These are phyloP conservation scores for Clarias pachynema DNA, from an alignment of 2,797 vertebrate genomes.

Conservation along the genomic window DNA sequence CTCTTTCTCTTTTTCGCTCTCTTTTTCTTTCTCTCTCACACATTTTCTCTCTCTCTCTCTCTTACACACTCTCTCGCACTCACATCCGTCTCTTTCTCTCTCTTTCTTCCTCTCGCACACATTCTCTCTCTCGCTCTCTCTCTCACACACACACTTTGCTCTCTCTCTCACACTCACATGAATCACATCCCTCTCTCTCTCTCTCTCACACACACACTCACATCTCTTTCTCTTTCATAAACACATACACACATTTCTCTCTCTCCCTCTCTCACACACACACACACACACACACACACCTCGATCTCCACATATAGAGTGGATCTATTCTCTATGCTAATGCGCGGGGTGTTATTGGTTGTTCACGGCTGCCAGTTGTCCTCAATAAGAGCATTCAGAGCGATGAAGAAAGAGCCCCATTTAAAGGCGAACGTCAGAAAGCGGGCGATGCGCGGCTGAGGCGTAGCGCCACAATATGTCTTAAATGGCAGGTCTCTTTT, in stretches of 20 bases:
- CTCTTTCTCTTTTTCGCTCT: conserved; percentile 46
- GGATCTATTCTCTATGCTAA: conserved; percentile 61
- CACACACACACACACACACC: conserved; percentile 36
- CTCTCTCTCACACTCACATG: neutral
- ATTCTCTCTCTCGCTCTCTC: neutral
- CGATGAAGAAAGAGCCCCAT: conserved; percentile 53
- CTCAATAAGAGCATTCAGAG: conserved; percentile 57
- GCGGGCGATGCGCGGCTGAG: conserved; percentile 50
- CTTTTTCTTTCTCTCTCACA: conserved; percentile 14
- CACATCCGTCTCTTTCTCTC: neutral
- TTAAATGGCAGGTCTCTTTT: conserved; percentile 66
- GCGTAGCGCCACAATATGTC: conserved; percentile 57
- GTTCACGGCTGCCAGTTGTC: conserved; percentile 49
- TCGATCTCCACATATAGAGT: conserved; percentile 48
- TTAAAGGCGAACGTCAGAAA: conserved; percentile 58
- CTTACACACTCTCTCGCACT: neutral
- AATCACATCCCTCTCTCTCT: neutral
- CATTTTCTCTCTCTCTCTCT: neutral
- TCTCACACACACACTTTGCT: too few relatives aligned
- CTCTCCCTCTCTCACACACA: conserved; percentile 48
- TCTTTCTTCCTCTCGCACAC: neutral
- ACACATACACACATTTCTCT: conserved; percentile 25
- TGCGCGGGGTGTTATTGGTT: conserved; percentile 52
- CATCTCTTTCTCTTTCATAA: conserved; percentile 47
- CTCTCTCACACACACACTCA: neutral